Conservation (phyloP, 2,113 vertebrate species). For the Potamarius usumacintae region DNA sequence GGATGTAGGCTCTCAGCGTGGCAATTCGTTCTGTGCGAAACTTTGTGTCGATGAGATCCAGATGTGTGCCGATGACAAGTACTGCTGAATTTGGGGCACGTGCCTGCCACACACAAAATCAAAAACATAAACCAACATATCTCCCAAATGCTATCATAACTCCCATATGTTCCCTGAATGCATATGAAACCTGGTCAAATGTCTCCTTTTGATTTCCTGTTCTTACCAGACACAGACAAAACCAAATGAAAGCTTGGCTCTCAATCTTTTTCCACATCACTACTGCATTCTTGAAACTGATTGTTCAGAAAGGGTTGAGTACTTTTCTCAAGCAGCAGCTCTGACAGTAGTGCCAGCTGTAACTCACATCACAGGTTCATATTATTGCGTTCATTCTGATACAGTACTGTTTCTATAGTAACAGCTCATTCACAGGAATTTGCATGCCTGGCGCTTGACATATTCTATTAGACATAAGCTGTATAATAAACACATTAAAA, state of each 20-base stretch:
- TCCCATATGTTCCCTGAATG: neutral
- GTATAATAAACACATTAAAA: neutral
- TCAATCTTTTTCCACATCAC: neutral
- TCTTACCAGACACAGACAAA: neutral
- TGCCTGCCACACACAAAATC: slow-evolving; percentile 71
- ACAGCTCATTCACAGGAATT: neutral
- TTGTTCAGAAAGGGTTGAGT: neutral
- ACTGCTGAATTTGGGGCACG: slow-evolving; percentile 91
- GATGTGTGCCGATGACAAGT: slow-evolving; percentile 91
- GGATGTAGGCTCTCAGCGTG: slow-evolving; percentile 86
- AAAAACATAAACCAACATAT: neutral
- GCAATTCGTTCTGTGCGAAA: slow-evolving; percentile 92
- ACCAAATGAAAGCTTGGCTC: neutral
- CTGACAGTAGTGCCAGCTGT: neutral
- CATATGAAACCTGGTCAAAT: neutral
- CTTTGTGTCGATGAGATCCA: slow-evolving; percentile 91
- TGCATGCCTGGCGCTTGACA: neutral
- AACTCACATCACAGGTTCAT: neutral
- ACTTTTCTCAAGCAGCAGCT: neutral
- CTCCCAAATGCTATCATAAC: neutral
- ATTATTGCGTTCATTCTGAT: neutral
- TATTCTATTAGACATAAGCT: neutral
- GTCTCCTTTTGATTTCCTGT: neutral
- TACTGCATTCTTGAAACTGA: neutral
- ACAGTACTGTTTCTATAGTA: neutral